Percentiles rank a stretch among this genome's conserved stretches.
Evolutionary conservation across 2,797 vertebrate genomes (phyloP).

Genomic region (Acropternis orthonyx): DNA sequence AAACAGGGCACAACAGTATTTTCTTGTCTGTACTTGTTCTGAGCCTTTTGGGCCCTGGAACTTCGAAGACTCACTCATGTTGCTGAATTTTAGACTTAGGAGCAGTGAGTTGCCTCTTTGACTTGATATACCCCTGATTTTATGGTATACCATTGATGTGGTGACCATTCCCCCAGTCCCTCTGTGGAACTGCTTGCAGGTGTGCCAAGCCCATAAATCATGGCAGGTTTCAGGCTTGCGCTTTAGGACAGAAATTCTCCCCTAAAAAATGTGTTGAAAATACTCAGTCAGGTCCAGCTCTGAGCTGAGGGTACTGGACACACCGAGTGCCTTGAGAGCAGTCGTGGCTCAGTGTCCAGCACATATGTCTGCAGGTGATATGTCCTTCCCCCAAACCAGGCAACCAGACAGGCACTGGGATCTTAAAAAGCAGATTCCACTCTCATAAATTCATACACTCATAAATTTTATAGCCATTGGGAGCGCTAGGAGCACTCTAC

Average conservation of each 20-base stretch:
- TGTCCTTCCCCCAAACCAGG: not conserved
- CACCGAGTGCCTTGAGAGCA: not conserved
- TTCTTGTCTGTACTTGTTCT: not conserved
- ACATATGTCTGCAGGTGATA: not conserved
- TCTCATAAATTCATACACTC: not conserved
- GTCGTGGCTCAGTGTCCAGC: not conserved
- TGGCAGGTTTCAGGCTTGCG: not conserved
- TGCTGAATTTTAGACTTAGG: not conserved
- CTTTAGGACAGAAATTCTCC: not conserved
- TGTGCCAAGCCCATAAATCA: not conserved
- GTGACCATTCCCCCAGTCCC: not conserved
- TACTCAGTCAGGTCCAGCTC: not conserved
- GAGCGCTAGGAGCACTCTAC: not conserved
- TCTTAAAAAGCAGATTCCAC: not conserved
- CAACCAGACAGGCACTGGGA: not conserved
- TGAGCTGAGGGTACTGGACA: not conserved
- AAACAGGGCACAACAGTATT: not conserved
- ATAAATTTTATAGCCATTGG: not conserved
- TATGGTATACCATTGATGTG: not conserved
- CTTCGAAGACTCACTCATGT: not conserved
- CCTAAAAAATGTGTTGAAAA: not conserved
- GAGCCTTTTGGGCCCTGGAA: not conserved
- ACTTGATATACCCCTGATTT: not conserved
- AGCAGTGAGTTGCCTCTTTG: not conserved
- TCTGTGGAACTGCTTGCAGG: not conserved